These are phyloP conservation scores for Seriola aureovittata DNA, from an alignment of 2,113 vertebrate species.

Conservation along the genomic window DNA sequence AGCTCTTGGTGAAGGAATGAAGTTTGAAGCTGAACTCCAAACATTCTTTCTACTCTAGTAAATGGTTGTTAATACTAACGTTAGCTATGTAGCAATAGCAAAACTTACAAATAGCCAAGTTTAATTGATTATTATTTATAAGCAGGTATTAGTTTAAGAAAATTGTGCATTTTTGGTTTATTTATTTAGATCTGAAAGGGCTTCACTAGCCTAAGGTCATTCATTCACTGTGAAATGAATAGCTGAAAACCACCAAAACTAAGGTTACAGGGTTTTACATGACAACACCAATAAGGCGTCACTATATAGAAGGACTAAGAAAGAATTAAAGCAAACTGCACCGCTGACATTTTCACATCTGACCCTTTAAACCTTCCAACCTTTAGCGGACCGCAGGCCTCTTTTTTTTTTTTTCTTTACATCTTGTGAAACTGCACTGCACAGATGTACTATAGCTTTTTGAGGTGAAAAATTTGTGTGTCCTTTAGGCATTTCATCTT, in stretches of 20 bases:
- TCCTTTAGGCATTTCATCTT: background rate
- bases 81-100: no score
- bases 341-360: conserved; percentile 9
- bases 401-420: background rate
- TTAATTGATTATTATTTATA: background rate
- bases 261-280: background rate
- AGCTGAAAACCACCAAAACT: background rate
- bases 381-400: background rate
- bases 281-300: no score
- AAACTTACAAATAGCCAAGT: no score
- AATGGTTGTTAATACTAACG: no score
- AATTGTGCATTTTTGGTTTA: background rate
- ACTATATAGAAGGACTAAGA: background rate
- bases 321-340: background rate
- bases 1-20: no score
- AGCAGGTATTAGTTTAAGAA: background rate
- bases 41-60: no score
- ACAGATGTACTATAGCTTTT: background rate
- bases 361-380: background rate
- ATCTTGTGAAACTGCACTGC: background rate
- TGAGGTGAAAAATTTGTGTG: background rate
- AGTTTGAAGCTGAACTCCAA: no score
- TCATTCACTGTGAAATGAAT: background rate
- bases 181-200: background rate
- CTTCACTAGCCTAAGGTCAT: background rate